Evolutionary conservation across 2,888 invertebrate genomes (phyloP).

Genomic region (Scaptomyza cyrtandrae): DNA sequence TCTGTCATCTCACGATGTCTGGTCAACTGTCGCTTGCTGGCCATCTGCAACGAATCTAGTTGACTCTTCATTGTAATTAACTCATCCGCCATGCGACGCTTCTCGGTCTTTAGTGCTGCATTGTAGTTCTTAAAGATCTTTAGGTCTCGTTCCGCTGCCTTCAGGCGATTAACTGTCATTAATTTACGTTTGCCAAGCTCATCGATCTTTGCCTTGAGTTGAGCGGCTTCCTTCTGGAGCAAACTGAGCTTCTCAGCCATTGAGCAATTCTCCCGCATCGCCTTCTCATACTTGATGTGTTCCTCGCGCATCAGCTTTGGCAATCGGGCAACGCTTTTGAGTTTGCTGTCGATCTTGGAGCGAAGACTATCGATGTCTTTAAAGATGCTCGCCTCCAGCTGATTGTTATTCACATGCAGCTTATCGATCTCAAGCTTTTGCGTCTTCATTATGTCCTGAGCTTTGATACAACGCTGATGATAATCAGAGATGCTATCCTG

Average conservation of each 20-base stretch:
- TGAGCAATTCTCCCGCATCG: slow-evolving; percentile 74
- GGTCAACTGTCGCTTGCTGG: slow-evolving; percentile 76
- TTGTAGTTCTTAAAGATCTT: slow-evolving; percentile 83
- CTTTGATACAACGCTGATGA: slow-evolving; percentile 80
- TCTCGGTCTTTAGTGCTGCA: slow-evolving; percentile 76
- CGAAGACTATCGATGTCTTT: slow-evolving; percentile 78
- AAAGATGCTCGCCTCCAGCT: slow-evolving; percentile 81
- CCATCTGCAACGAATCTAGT: slow-evolving; percentile 73
- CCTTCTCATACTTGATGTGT: slow-evolving; percentile 78
- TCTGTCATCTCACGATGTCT: slow-evolving; percentile 82
- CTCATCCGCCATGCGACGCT: slow-evolving; percentile 75
- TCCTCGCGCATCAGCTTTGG: slow-evolving; percentile 80
- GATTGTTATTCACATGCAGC: slow-evolving; percentile 77
- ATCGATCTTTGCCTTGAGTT: slow-evolving; percentile 77
- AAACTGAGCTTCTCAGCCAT: slow-evolving; percentile 74
- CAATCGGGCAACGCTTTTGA: slow-evolving; percentile 77
- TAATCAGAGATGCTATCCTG: slow-evolving; percentile 80
- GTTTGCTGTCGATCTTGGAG: slow-evolving; percentile 79
- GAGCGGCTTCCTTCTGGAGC: slow-evolving; percentile 70
- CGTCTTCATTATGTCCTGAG: slow-evolving; percentile 82
- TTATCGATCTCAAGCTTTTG: slow-evolving; percentile 82
- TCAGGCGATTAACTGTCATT: slow-evolving; percentile 74
- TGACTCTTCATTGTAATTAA: slow-evolving; percentile 72
- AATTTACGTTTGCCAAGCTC: slow-evolving; percentile 77
- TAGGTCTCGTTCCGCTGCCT: slow-evolving; percentile 78